Evolutionary conservation across 2,113 vertebrate species (phyloP).

Genomic region (Nasalis larvatus): DNA sequence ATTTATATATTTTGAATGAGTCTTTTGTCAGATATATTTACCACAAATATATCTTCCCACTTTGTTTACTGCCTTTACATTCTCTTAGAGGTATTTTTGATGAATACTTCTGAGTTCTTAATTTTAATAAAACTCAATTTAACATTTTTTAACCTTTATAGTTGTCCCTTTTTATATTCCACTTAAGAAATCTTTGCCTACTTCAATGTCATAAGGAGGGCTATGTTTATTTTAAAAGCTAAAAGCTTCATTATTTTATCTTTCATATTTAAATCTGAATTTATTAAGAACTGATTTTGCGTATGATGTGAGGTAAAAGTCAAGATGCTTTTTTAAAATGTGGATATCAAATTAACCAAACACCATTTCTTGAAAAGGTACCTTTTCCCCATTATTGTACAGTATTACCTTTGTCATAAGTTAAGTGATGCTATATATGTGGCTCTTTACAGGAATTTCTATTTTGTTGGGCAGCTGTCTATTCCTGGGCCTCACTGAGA

Average conservation of each 20-base stretch:
- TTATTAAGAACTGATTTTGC: not conserved
- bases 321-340: not conserved
- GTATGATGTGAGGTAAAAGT: not conserved
- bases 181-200: not conserved
- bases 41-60: not conserved
- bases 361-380: not conserved
- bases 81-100: not conserved
- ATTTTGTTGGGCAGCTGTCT: not conserved
- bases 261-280: slow-evolving; percentile 12
- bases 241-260: not conserved
- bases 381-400: not conserved
- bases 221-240: not conserved
- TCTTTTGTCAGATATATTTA: not conserved
- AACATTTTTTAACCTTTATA: not conserved
- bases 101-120: not conserved
- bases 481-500: not conserved
- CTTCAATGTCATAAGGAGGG: not conserved
- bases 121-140: slow-evolving; percentile 38
- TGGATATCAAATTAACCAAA: slow-evolving; percentile 29
- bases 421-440: not conserved
- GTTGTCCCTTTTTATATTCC: not conserved
- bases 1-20: not conserved
- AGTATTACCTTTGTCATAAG: not conserved
- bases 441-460: slow-evolving; percentile 2
- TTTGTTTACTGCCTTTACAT: not conserved